phyloP scores from a whole-genome alignment of 2,113 vertebrate species.

The Psettodes erumei region DNA sequence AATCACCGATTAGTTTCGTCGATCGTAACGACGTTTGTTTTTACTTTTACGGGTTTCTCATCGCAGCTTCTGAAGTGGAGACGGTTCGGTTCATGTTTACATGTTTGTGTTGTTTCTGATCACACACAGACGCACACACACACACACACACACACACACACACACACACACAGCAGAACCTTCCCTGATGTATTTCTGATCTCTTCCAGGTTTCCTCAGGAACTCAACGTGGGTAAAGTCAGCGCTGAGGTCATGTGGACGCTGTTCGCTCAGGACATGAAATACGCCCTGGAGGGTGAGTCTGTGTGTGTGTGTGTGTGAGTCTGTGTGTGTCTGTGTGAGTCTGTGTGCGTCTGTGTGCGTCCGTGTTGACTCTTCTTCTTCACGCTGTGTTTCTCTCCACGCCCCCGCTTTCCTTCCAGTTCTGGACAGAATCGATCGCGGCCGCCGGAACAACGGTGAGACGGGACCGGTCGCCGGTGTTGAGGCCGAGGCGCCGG shows the following conservation, averaged over 20 bases:
- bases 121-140: too few species aligned
- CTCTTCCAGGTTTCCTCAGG: conserved; percentile 88
- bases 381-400: conserved; percentile 11
- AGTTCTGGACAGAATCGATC: conserved; percentile 66
- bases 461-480: too few species aligned
- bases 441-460: conserved; percentile 66
- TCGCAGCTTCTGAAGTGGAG: too few species aligned
- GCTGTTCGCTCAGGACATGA: conserved; percentile 98
- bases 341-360: neutral
- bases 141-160: too few species aligned
- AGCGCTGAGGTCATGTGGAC: conserved; percentile 97
- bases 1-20: too few species aligned
- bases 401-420: conserved; percentile 11
- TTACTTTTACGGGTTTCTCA: too few species aligned
- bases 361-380: neutral
- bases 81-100: too few species aligned
- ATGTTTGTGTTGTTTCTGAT: too few species aligned
- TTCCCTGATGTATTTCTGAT: neutral
- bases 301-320: neutral
- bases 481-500: neutral
- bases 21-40: too few species aligned
- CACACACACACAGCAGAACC: too few species aligned
- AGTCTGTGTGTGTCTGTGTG: neutral
- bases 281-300: conserved; percentile 95
- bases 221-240: conserved; percentile 94